phyloP scores from a whole-genome alignment of 1,140 invertebrate species.

The Probaryconus sp. region DNA sequence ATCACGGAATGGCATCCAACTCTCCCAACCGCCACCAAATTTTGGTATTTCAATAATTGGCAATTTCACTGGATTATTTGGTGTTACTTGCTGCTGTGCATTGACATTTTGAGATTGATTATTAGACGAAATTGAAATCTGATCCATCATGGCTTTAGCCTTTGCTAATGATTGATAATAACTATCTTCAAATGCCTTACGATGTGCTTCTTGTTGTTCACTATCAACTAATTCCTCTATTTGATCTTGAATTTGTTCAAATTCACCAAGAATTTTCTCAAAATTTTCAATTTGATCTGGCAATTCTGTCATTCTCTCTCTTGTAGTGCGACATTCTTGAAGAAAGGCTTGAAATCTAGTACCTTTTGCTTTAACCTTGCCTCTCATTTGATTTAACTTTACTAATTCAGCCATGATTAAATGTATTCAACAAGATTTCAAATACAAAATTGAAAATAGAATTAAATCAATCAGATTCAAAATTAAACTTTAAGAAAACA shows the following conservation, averaged over 20 bases:
- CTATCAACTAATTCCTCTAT: conserved; percentile 4
- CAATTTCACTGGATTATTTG: conserved; percentile 2
- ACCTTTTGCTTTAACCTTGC: too few relatives aligned
- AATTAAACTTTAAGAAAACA: too few relatives aligned
- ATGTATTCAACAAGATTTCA: too few relatives aligned
- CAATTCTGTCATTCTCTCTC: too few relatives aligned
- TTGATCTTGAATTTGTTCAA: not conserved
- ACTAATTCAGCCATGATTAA: too few relatives aligned
- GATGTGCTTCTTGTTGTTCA: not conserved
- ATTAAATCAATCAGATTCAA: too few relatives aligned
- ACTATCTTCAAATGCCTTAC: conserved; percentile 2
- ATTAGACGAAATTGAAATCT: conserved; percentile 5
- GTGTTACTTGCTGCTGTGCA: not conserved
- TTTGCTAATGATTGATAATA: conserved; percentile 8
- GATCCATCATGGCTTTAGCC: not conserved
- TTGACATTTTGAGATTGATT: conserved; percentile 2
- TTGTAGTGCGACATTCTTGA: too few relatives aligned
- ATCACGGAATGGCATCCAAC: conserved; percentile 9
- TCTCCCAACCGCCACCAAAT: conserved; percentile 29
- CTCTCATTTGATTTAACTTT: too few relatives aligned
- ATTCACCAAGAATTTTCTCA: conserved; percentile 1
- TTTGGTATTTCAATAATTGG: conserved; percentile 21
- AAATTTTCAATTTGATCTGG: not conserved
- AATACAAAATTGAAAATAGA: too few relatives aligned
- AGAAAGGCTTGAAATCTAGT: too few relatives aligned